A percentile compares a stretch with the other conserved stretches of the same genome.
phyloP scores from a whole-genome alignment of 2,797 vertebrate species.

The Amblyraja radiata region DNA sequence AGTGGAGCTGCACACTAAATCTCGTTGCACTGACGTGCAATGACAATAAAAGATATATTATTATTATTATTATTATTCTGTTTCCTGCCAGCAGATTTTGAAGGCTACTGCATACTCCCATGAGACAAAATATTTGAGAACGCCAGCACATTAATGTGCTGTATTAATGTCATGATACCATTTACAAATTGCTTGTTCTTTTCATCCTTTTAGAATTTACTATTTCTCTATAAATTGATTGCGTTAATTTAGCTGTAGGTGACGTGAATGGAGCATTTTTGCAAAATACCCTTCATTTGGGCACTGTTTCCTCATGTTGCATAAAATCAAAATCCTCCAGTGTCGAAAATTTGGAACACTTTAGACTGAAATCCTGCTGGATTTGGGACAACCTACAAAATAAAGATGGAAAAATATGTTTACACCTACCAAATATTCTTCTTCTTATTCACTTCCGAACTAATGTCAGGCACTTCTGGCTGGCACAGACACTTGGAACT shows the following conservation, averaged over 20 bases:
- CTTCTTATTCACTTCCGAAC: too few relatives aligned
- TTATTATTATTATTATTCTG: too few relatives aligned
- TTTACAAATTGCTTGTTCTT: not conserved
- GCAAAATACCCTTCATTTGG: not conserved
- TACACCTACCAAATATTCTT: too few relatives aligned
- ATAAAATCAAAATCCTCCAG: not conserved
- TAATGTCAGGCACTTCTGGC: too few relatives aligned
- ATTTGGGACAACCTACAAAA: too few relatives aligned
- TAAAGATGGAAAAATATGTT: too few relatives aligned
- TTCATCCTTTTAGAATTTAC: not conserved
- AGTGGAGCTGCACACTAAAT: too few relatives aligned
- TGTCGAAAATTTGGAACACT: too few relatives aligned
- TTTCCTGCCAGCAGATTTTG: not conserved
- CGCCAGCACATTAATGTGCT: not conserved
- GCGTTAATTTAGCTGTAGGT: not conserved
- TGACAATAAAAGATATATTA: too few relatives aligned
- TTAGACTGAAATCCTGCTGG: too few relatives aligned
- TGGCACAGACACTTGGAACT: too few relatives aligned
- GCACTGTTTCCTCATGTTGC: not conserved
- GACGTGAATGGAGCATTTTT: not conserved
- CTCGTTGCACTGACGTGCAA: too few relatives aligned
- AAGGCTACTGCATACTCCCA: not conserved
- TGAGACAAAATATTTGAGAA: not conserved
- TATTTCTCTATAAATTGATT: not conserved
- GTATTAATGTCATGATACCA: not conserved